Conservation (phyloP, 2,797 vertebrate genomes). For the Myotis vivesi region DNA sequence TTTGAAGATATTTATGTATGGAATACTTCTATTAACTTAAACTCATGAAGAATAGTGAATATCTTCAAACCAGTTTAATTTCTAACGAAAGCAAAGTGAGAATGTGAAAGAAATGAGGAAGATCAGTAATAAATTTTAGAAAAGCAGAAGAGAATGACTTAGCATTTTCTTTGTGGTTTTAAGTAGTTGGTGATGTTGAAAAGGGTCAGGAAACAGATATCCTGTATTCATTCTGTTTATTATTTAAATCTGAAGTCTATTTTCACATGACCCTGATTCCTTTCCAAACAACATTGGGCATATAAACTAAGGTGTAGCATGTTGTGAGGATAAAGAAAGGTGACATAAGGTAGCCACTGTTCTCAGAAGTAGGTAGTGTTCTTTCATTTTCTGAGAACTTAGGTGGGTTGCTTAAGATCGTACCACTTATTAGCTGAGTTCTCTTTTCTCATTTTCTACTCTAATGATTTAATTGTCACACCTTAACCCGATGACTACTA, state of each 20-base stretch:
- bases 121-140: conserved; percentile 6
- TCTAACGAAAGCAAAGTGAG: neutral
- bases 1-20: neutral
- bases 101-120: conserved; percentile 8
- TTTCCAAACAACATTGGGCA: neutral
- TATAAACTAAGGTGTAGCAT: neutral
- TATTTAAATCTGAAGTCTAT: neutral
- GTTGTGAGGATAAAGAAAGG: neutral
- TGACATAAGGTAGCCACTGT: neutral
- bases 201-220: neutral
- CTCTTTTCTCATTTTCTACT: conserved; percentile 3
- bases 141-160: neutral
- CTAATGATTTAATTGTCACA: neutral
- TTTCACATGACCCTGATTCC: neutral
- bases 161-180: neutral
- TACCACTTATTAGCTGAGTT: neutral
- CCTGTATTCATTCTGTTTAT: neutral
- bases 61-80: neutral
- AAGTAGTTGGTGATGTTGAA: neutral
- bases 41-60: neutral
- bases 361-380: neutral
- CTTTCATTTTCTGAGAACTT: neutral
- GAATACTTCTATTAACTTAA: conserved; percentile 28
- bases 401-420: neutral
- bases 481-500: neutral